phyloP scores from a whole-genome alignment of 2,113 vertebrate genomes.

The Hypanus sabinus region DNA sequence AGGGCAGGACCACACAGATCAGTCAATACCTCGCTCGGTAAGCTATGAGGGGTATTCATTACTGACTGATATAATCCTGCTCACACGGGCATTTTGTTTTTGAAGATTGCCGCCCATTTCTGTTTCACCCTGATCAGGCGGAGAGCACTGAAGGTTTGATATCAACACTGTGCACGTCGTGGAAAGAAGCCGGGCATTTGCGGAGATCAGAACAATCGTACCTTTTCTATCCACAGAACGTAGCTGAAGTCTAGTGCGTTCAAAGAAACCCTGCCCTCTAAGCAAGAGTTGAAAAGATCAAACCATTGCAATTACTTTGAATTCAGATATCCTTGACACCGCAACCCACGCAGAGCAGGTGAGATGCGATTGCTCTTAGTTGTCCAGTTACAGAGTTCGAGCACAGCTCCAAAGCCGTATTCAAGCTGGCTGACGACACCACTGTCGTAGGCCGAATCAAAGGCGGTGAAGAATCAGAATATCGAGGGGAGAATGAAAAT shows the following conservation, averaged over 20 bases:
- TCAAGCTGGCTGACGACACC: no score
- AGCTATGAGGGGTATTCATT: not conserved
- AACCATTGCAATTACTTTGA: slow-evolving; percentile 10
- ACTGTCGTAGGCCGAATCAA: no score
- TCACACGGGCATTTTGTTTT: not conserved
- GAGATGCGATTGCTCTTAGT: not conserved
- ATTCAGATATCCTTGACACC: not conserved
- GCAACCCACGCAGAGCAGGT: not conserved
- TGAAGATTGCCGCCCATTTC: not conserved
- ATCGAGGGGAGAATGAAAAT: no score
- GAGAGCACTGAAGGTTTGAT: not conserved
- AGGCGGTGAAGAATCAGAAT: no score
- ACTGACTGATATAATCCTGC: not conserved
- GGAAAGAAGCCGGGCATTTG: not conserved
- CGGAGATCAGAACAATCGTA: not conserved
- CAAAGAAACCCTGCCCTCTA: not conserved
- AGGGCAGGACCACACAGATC: not conserved
- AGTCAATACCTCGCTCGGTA: not conserved
- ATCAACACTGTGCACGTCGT: not conserved
- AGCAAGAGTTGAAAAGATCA: slow-evolving; percentile 1
- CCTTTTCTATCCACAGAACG: not conserved
- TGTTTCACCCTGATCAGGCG: not conserved
- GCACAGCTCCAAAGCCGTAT: no score
- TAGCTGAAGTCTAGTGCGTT: not conserved
- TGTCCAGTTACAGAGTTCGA: not conserved